These are phyloP conservation scores for Carcharodon carcharias DNA, from an alignment of 2,797 vertebrate species.

Conservation along the genomic window DNA sequence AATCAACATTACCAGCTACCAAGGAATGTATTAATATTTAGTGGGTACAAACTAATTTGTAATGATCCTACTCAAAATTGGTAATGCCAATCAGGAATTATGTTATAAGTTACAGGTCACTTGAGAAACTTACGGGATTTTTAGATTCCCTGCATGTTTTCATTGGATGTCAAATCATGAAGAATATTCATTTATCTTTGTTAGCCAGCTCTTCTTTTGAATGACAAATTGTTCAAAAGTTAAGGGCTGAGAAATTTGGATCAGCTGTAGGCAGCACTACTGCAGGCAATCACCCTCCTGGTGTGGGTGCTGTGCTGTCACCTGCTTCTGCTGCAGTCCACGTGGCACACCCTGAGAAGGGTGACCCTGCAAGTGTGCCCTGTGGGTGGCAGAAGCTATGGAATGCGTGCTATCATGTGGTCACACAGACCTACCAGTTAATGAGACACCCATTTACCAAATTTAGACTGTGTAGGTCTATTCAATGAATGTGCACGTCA, in stretches of 20 bases:
- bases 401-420: background rate
- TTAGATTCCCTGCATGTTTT: background rate
- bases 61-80: background rate
- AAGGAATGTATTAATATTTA: background rate
- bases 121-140: background rate
- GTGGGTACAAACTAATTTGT: background rate
- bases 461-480: background rate
- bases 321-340: no score
- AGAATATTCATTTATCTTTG: background rate
- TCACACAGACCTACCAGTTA: background rate
- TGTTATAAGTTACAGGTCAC: background rate
- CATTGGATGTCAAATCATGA: background rate
- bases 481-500: no score
- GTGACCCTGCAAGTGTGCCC: no score
- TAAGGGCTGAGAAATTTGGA: background rate
- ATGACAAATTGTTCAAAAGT: background rate
- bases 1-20: no score
- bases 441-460: background rate
- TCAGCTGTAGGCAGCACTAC: background rate
- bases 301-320: no score
- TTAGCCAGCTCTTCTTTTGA: background rate
- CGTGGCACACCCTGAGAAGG: no score
- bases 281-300: background rate
- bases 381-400: background rate
- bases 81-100: background rate